A percentile compares a stretch with the other conserved stretches of the same genome.
Evolutionary conservation across 2,888 invertebrate genomes (phyloP).

Genomic region (Abrostola triplasia): DNA sequence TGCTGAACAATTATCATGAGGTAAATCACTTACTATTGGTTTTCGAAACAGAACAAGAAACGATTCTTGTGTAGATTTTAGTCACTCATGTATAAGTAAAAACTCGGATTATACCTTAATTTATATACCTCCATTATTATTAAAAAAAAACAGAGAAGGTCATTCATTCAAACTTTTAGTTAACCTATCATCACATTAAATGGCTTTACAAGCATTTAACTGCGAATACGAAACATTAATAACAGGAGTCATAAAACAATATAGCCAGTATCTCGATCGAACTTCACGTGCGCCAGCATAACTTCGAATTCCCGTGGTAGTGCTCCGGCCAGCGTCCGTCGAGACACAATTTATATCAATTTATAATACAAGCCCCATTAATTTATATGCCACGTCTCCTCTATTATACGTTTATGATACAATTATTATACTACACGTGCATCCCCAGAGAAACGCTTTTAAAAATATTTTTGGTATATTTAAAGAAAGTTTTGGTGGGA

Average conservation of each 20-base stretch:
- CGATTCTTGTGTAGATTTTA: not conserved
- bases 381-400: constrained; percentile 49
- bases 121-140: no score
- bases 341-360: constrained; percentile 61
- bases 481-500: no score
- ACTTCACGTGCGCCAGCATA: constrained; percentile 32
- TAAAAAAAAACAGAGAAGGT: no score
- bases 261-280: constrained; percentile 26
- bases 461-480: constrained; percentile 10
- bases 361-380: constrained; percentile 54
- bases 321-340: constrained; percentile 34
- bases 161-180: no score
- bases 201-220: not conserved
- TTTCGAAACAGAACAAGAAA: constrained; percentile 19
- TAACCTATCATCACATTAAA: not conserved
- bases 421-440: constrained; percentile 40
- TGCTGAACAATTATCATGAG: constrained; percentile 37
- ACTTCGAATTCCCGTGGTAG: constrained; percentile 37
- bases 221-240: constrained; percentile 14
- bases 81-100: no score
- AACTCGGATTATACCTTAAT: no score
- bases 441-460: constrained; percentile 8
- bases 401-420: constrained; percentile 52
- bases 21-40: constrained; percentile 28
- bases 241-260: constrained; percentile 22